Conservation (phyloP, 2,888 invertebrate species). For the Cylindroiulus punctatus region DNA sequence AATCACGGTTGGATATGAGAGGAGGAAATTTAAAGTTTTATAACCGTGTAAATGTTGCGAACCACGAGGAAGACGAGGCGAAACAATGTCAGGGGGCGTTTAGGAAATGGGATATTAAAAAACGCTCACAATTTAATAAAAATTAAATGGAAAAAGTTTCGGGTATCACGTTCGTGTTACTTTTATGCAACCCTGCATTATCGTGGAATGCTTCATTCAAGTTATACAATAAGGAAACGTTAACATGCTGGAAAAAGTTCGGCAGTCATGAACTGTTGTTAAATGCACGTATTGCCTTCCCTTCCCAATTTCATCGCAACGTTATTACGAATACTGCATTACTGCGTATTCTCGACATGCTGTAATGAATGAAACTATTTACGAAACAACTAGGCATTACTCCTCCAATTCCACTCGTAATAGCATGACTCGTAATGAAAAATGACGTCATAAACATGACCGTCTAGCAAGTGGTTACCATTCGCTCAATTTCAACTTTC, state of each 20-base stretch:
- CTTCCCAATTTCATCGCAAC: background rate
- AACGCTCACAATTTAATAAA: conserved; percentile 3
- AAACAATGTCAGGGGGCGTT: background rate
- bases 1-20: background rate
- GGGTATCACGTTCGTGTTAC: background rate
- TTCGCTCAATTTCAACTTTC: no score
- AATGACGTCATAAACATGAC: no score
- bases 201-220: background rate
- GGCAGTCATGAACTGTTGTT: background rate
- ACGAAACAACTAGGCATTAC: no score
- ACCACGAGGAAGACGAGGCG: background rate
- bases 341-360: background rate
- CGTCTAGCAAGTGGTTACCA: no score
- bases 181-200: background rate
- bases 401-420: no score
- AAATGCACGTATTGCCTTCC: background rate
- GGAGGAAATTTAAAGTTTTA: background rate
- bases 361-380: background rate
- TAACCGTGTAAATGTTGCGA: background rate
- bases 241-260: background rate
- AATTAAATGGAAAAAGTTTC: background rate
- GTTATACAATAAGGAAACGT: background rate
- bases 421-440: no score
- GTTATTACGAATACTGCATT: no score
- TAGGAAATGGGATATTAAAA: conserved; percentile 36